Percentiles rank a stretch among this genome's conserved stretches.
phyloP scores from a whole-genome alignment of 92 coral and sea anemone species.

The Bergia sp. region DNA sequence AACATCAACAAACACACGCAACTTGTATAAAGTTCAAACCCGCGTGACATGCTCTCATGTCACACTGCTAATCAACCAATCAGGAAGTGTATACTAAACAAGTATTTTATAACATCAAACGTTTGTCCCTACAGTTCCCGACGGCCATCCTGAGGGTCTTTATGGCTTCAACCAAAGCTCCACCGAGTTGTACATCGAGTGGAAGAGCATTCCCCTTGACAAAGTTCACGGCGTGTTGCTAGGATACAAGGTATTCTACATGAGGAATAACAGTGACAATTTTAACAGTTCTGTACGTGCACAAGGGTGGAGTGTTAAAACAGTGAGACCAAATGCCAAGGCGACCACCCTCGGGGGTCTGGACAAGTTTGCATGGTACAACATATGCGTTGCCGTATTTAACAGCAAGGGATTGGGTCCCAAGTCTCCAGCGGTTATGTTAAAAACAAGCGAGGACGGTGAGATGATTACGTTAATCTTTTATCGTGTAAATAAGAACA shows the following conservation, averaged over 20 bases:
- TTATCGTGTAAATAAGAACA: neutral
- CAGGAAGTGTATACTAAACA: too few species aligned
- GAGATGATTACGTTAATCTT: neutral
- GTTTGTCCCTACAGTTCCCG: constrained; percentile 66
- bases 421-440: constrained; percentile 49
- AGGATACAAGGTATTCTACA: constrained; percentile 50
- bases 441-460: constrained; percentile 93
- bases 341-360: constrained; percentile 61
- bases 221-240: constrained; percentile 67
- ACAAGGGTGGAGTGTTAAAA: constrained; percentile 5
- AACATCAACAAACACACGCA: too few species aligned
- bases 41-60: too few species aligned
- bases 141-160: constrained; percentile 63
- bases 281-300: neutral
- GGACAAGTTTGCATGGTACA: constrained; percentile 76
- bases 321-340: constrained; percentile 54
- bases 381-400: constrained; percentile 73
- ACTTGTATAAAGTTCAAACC: too few species aligned
- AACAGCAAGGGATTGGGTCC: constrained; percentile 95
- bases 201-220: constrained; percentile 70
- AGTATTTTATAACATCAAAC: too few species aligned
- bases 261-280: neutral
- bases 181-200: constrained; percentile 81
- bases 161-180: constrained; percentile 80
- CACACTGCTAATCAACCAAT: too few species aligned